Base-by-base conservation (phyloP, 1,140 invertebrate genomes). In the Solenopsis fugax region DNA sequence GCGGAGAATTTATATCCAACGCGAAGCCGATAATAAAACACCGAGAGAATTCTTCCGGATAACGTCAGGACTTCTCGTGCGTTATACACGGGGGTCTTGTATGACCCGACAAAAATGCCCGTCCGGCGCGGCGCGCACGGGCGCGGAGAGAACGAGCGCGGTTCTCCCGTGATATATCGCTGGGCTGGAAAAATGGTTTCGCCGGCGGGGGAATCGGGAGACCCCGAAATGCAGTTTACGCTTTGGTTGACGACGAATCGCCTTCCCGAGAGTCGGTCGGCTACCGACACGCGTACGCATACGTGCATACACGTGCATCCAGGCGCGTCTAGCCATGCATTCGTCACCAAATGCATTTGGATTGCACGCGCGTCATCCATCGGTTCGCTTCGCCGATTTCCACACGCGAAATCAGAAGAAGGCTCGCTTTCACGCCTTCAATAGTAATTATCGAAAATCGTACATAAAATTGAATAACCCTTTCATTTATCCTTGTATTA, bases 191-290 rank as follows among this genome's bases (percentile, higher is more conserved):
- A 91, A 92, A 92, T 88, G 85, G 89, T 85, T 85, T 77, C 56
- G 56, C 85, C 72, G 54, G 60, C 54, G 73, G 18, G 60, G 72
- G 80, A 62, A 82, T 64, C 78, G 81, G 69, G 62, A 86, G 85
- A 87, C 85, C 72, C 78, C 78, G 87, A 91, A 92, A 92, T 85
- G 86, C 87, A 89, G 89, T 91, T 92, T 88, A 92, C 91, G 87
- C 87, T 91, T 89, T 88, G 85, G 77, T 88, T 82, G 86, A 89
- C 90, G 77, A 89, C 89, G 89, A 87, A 89, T 77, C 88, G 86
- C 89, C 89, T 89, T 90, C 78, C 48, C 67, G 48, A 72, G 72
- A 62, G 48, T 76, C 54, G 75, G 62, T 88, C 54, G 87, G 84
- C 82, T 77, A 82, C 71, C 76, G 87, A 73, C 56, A 56, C 52